These are phyloP conservation scores for Misgurnus mizolepis DNA, from an alignment of 2,113 vertebrate species.

Conservation along the genomic window DNA sequence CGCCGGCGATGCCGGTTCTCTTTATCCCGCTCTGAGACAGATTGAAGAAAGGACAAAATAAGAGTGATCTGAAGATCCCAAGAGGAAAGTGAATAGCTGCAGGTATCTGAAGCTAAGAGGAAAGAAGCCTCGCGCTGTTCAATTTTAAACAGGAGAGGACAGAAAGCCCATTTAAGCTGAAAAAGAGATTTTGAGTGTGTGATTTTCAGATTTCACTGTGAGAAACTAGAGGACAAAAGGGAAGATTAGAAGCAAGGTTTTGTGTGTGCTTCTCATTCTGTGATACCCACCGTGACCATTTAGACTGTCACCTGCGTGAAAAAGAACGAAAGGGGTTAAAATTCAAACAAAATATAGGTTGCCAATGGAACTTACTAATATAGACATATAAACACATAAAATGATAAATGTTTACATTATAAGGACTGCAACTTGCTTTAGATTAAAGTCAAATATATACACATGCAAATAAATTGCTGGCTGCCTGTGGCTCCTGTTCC, in stretches of 20 bases:
- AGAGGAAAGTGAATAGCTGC: constrained; percentile 29
- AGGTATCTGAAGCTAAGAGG: constrained; percentile 31
- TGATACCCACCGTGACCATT: constrained; percentile 60
- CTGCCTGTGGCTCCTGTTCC: no score
- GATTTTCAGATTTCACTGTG: constrained; percentile 19
- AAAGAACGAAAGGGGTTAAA: constrained; percentile 53
- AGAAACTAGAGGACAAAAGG: constrained; percentile 17
- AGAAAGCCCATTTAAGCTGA: constrained; percentile 37
- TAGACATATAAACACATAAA: no score
- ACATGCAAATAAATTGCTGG: no score
- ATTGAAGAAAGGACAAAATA: constrained; percentile 1
- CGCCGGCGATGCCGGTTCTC: constrained; percentile 89
- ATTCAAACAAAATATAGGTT: not conserved
- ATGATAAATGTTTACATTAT: no score
- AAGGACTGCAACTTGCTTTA: no score
- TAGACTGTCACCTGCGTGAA: constrained; percentile 57
- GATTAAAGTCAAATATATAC: no score
- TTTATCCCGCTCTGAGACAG: constrained; percentile 83
- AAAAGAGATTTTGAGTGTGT: constrained; percentile 2
- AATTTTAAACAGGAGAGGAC: constrained; percentile 12
- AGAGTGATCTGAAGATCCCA: not conserved
- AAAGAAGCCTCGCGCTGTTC: constrained; percentile 31
- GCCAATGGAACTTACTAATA: no score
- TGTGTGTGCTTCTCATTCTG: constrained; percentile 35
- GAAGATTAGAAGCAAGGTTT: constrained; percentile 35